These are phyloP conservation scores for Agrypnus murinus DNA, from an alignment of 2,888 invertebrate genomes.

Conservation along the genomic window DNA sequence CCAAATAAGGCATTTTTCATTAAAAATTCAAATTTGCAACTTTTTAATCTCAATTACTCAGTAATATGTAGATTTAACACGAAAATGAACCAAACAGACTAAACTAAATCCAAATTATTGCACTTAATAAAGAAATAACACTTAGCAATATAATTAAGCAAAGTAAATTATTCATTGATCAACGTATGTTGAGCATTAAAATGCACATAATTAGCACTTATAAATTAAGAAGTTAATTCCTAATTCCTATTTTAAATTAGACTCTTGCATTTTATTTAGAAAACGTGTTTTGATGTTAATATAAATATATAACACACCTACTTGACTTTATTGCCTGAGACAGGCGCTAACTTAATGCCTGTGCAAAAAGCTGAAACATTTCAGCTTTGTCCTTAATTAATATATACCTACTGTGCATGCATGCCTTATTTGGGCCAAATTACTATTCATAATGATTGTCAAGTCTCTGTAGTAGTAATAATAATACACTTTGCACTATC, in stretches of 20 bases:
- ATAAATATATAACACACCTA: conserved; percentile 31
- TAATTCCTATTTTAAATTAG: conserved; percentile 20
- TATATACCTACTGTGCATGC: conserved; percentile 13
- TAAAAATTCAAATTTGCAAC: no score
- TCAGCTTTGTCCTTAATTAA: conserved; percentile 30
- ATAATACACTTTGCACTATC: conserved; percentile 12
- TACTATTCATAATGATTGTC: conserved; percentile 29
- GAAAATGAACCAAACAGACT: no score
- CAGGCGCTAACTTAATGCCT: conserved; percentile 19
- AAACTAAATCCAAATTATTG: not conserved
- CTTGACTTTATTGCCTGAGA: conserved; percentile 17
- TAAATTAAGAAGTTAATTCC: conserved; percentile 8
- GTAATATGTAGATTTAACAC: no score
- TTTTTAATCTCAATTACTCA: no score
- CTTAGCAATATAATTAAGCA: not conserved
- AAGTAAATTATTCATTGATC: conserved; percentile 1
- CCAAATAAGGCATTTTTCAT: no score
- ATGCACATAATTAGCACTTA: conserved; percentile 21
- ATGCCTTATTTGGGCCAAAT: conserved; percentile 27
- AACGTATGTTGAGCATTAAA: conserved; percentile 1
- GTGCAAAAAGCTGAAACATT: conserved; percentile 19
- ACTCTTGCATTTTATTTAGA: conserved; percentile 26
- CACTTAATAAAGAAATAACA: not conserved
- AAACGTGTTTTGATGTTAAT: conserved; percentile 29
- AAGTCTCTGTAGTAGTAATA: no score